Conservation (phyloP, 2,113 vertebrate genomes). For the Chloropsis cyanopogon region DNA sequence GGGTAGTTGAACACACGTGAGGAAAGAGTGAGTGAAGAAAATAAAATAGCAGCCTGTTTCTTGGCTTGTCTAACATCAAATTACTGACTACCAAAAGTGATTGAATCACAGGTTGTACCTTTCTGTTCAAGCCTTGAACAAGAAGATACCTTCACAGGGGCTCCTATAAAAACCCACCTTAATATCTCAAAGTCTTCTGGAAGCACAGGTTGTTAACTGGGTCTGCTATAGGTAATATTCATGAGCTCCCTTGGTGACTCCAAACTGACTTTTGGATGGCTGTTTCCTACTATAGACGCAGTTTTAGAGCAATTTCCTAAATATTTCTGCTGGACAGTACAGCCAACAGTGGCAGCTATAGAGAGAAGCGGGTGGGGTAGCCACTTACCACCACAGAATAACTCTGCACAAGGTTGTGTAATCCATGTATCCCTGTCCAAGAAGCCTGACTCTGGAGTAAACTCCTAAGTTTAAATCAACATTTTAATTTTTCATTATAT, state of each 20-base stretch:
- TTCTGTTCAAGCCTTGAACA: background rate
- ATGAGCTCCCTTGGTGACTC: background rate
- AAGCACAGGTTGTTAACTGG: background rate
- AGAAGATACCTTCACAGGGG: background rate
- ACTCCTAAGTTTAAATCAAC: background rate
- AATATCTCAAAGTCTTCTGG: background rate
- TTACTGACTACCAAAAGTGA: background rate
- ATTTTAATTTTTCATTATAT: background rate
- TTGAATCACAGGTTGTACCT: background rate
- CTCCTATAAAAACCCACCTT: background rate
- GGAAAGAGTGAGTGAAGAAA: background rate
- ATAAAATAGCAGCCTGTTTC: background rate
- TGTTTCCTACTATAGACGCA: background rate
- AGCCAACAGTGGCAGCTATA: background rate
- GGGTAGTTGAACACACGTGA: background rate
- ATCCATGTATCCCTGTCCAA: background rate
- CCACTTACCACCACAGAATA: background rate
- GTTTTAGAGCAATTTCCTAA: background rate
- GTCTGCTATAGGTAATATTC: background rate
- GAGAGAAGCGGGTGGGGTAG: background rate
- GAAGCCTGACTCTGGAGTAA: background rate
- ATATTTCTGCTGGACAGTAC: background rate
- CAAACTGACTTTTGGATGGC: background rate
- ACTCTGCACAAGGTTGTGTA: background rate
- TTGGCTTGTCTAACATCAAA: background rate